These are phyloP conservation scores for Nannoperca obscura DNA, from an alignment of 2,797 vertebrate genomes.

Conservation along the genomic window DNA sequence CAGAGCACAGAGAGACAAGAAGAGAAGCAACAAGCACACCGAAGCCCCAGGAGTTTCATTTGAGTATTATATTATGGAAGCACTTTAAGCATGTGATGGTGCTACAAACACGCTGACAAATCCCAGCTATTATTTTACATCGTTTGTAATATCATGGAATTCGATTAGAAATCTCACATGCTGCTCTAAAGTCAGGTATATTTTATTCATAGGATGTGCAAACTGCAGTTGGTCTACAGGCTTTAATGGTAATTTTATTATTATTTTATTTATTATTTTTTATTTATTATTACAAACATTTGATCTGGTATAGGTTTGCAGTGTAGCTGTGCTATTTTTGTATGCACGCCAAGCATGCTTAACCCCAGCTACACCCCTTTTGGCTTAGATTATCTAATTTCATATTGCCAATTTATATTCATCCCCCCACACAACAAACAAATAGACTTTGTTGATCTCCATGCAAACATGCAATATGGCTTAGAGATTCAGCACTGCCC, in stretches of 20 bases:
- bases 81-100: slow-evolving; percentile 47
- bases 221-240: slow-evolving; percentile 21
- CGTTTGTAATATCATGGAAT: slow-evolving; percentile 34
- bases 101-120: slow-evolving; percentile 55
- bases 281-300: slow-evolving; percentile 25
- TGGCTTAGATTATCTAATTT: slow-evolving; percentile 55
- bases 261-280: background rate
- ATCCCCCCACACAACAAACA: slow-evolving; percentile 57
- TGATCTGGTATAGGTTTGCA: slow-evolving; percentile 35
- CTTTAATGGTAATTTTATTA: slow-evolving; percentile 6
- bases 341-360: slow-evolving; percentile 12
- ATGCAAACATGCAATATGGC: slow-evolving; percentile 58
- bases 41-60: slow-evolving; percentile 62
- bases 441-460: slow-evolving; percentile 61
- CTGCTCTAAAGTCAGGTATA: slow-evolving; percentile 5
- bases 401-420: slow-evolving; percentile 53
- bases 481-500: slow-evolving; percentile 46
- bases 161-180: slow-evolving; percentile 18
- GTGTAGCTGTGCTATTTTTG: slow-evolving; percentile 44
- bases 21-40: slow-evolving; percentile 41
- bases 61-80: slow-evolving; percentile 67
- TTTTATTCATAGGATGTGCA: slow-evolving; percentile 3
- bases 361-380: slow-evolving; percentile 40
- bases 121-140: slow-evolving; percentile 56
- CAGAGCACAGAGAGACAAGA: slow-evolving; percentile 40